Conservation (phyloP, 2,888 invertebrate genomes). For the Eucera pruinosa region DNA sequence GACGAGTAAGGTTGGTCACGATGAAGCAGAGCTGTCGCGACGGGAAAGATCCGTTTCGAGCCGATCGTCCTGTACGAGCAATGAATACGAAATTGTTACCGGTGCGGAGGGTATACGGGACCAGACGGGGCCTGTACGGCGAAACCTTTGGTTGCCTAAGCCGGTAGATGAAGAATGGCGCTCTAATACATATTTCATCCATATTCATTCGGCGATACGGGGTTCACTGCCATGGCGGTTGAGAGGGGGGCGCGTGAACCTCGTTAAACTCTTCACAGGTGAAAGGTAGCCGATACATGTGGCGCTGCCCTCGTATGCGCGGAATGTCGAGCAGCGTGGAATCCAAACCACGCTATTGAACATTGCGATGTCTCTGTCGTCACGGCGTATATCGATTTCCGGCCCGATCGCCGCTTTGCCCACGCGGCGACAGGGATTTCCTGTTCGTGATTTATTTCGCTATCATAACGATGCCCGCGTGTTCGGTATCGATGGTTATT, state of each 20-base stretch:
- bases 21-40: slow-evolving; percentile 50
- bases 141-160: slow-evolving; percentile 72
- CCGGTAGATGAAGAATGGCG: slow-evolving; percentile 75
- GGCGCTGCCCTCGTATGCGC: slow-evolving; percentile 35
- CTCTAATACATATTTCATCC: slow-evolving; percentile 78
- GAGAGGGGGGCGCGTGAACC: slow-evolving; percentile 24
- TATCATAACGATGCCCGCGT: slow-evolving; percentile 21
- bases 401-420: slow-evolving; percentile 35
- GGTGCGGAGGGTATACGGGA: slow-evolving; percentile 13
- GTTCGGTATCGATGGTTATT: slow-evolving; percentile 28
- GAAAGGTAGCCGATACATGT: slow-evolving; percentile 54
- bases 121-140: neutral
- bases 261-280: slow-evolving; percentile 58
- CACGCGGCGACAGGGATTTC: slow-evolving; percentile 48
- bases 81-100: slow-evolving; percentile 78
- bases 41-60: slow-evolving; percentile 70
- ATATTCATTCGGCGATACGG: slow-evolving; percentile 66
- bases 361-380: slow-evolving; percentile 59
- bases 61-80: slow-evolving; percentile 75
- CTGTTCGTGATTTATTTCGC: slow-evolving; percentile 50
- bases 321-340: slow-evolving; percentile 60
- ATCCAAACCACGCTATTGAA: slow-evolving; percentile 59
- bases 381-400: slow-evolving; percentile 63
- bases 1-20: slow-evolving; percentile 67
- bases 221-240: neutral